A percentile compares a stretch with the other conserved stretches of the same genome.
These are phyloP conservation scores for Mirza zaza DNA, from an alignment of 2,113 vertebrate genomes.

Conservation along the genomic window DNA sequence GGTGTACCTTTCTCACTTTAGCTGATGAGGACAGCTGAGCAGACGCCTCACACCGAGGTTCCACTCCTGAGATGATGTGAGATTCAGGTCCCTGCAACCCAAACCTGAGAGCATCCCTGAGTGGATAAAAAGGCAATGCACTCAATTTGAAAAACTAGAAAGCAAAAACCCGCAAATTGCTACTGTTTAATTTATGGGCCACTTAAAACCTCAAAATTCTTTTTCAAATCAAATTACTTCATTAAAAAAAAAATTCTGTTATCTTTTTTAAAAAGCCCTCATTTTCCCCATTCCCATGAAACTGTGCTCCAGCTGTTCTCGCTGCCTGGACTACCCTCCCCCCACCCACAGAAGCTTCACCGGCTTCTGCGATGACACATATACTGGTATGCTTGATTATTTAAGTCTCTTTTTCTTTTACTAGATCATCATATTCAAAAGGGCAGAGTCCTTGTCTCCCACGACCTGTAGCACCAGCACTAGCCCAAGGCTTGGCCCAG, in stretches of 20 bases:
- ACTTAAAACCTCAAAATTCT: not conserved
- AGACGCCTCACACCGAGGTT: not conserved
- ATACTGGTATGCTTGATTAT: not conserved
- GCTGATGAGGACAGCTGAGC: not conserved
- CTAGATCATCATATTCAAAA: not conserved
- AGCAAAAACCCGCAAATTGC: not conserved
- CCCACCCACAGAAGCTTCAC: fast-evolving
- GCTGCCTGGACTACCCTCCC: not conserved
- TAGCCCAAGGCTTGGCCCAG: not conserved
- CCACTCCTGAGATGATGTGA: not conserved
- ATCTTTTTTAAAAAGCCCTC: not conserved
- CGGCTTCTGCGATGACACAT: not conserved
- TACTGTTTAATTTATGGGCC: not conserved
- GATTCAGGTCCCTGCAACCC: not conserved
- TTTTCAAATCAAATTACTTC: conserved; percentile 35
- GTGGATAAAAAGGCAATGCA: conserved; percentile 53
- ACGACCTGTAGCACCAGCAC: not conserved
- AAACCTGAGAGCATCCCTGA: not conserved
- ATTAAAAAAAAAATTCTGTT: not conserved
- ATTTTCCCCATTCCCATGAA: no score
- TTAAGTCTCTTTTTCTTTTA: not conserved
- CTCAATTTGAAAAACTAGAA: not conserved
- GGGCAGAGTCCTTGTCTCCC: not conserved
- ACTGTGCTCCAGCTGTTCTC: not conserved
- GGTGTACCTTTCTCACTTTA: not conserved